Evolutionary conservation across 1,140 invertebrate species (phyloP).

Genomic region (Calliopsis andreniformis): DNA sequence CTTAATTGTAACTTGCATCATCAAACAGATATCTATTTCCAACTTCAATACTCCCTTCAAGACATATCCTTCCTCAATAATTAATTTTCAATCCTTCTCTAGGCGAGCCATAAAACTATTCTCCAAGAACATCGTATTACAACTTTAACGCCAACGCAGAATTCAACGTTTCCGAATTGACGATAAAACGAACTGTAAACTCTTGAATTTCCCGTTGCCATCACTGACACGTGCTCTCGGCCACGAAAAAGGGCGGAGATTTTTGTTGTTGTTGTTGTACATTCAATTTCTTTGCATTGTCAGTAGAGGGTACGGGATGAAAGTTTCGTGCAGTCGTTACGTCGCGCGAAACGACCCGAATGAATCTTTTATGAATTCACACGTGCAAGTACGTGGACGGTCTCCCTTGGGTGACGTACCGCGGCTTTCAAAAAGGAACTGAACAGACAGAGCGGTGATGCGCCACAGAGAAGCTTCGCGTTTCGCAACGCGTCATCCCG

Average conservation of each 20-base stretch:
- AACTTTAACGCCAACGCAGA: no score
- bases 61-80: no score
- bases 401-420: conserved; percentile 20
- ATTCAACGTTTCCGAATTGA: conserved; percentile 2
- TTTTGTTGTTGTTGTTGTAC: conserved; percentile 45
- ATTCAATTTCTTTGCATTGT: conserved; percentile 61
- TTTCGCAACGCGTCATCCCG: background rate
- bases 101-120: no score
- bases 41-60: no score
- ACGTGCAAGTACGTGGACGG: conserved; percentile 21
- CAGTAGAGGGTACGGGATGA: conserved; percentile 30
- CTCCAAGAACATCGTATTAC: background rate
- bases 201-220: background rate
- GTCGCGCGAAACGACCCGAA: conserved; percentile 58
- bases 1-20: no score
- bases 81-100: no score
- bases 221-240: conserved; percentile 4
- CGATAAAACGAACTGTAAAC: background rate
- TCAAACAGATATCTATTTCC: no score
- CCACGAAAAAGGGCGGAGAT: no score
- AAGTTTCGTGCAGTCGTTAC: conserved; percentile 43
- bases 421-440: conserved; percentile 19
- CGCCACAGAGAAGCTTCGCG: no score
- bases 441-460: background rate
- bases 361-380: conserved; percentile 65